Percentiles rank a stretch among this genome's conserved stretches.
phyloP scores from a whole-genome alignment of 2,888 invertebrate genomes.

The Sicus ferrugineus region DNA sequence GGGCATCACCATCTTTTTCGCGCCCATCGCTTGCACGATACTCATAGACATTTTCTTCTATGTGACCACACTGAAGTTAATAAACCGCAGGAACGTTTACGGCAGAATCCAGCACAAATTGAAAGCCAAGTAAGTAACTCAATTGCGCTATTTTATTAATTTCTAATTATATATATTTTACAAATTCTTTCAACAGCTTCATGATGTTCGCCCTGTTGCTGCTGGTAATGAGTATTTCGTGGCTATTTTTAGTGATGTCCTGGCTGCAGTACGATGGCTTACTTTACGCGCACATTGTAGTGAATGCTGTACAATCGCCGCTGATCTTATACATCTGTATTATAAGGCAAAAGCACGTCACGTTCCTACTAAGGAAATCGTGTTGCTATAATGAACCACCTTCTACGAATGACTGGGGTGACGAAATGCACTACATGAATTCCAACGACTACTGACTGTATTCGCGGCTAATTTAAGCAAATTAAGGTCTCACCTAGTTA shows the following conservation, averaged over 20 bases:
- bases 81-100: constrained; percentile 82
- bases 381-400: constrained; percentile 81
- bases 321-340: constrained; percentile 80
- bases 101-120: constrained; percentile 87
- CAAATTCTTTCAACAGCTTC: constrained; percentile 70
- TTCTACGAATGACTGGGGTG: constrained; percentile 84
- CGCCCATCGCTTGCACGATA: constrained; percentile 81
- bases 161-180: neutral
- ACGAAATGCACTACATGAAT: constrained; percentile 88
- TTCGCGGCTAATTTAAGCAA: neutral
- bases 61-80: constrained; percentile 78
- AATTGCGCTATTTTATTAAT: neutral
- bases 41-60: constrained; percentile 82
- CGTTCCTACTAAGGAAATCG: constrained; percentile 78
- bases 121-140: constrained; percentile 74
- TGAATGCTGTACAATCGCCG: constrained; percentile 80
- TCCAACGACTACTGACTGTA: constrained; percentile 64
- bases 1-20: constrained; percentile 83
- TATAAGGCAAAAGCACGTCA: constrained; percentile 80
- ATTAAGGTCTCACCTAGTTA: neutral
- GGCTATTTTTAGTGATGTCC: constrained; percentile 80
- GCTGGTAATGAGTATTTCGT: constrained; percentile 76
- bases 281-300: constrained; percentile 77
- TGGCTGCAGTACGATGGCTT: constrained; percentile 78
- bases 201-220: constrained; percentile 80